A percentile compares a stretch with the other conserved stretches of the same genome.
Evolutionary conservation across 35 echinoderm and acorn worm genomes (phyloP).

Genomic region (Eucidaris tribuloides): DNA sequence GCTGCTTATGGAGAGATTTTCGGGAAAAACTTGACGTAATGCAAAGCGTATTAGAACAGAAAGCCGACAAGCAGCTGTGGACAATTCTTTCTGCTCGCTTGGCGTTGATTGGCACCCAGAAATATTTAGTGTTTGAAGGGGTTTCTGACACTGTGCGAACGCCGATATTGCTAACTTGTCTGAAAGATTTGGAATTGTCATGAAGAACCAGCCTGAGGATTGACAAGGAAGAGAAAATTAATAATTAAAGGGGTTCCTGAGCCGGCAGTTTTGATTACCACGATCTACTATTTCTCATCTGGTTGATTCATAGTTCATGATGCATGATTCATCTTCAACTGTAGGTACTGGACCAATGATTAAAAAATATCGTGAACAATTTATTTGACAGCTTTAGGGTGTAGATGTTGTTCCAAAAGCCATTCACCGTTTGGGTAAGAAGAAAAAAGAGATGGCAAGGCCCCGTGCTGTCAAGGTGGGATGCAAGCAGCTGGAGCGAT

Average conservation of each 20-base stretch:
- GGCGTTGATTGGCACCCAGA: background rate
- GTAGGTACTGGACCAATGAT: background rate
- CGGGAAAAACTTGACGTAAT: background rate
- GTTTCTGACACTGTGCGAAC: background rate
- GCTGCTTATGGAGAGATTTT: background rate
- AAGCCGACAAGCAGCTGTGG: background rate
- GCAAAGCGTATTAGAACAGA: background rate
- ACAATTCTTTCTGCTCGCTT: background rate
- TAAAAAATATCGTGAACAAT: background rate
- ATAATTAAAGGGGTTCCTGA: background rate
- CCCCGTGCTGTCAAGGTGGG: background rate
- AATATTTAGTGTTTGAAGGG: too few relatives aligned
- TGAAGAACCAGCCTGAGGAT: background rate
- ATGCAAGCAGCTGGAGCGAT: background rate
- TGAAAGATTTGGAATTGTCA: background rate
- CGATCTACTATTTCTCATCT: background rate
- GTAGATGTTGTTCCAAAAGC: background rate
- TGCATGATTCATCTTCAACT: background rate
- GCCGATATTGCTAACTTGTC: background rate
- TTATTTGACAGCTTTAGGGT: background rate
- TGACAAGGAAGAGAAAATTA: constrained; percentile 8
- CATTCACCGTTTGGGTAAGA: background rate
- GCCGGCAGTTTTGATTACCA: too few relatives aligned
- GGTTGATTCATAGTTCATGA: background rate
- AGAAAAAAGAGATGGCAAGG: background rate